phyloP scores from a whole-genome alignment of 2,888 invertebrate species.

The Craniophora ligustri region DNA sequence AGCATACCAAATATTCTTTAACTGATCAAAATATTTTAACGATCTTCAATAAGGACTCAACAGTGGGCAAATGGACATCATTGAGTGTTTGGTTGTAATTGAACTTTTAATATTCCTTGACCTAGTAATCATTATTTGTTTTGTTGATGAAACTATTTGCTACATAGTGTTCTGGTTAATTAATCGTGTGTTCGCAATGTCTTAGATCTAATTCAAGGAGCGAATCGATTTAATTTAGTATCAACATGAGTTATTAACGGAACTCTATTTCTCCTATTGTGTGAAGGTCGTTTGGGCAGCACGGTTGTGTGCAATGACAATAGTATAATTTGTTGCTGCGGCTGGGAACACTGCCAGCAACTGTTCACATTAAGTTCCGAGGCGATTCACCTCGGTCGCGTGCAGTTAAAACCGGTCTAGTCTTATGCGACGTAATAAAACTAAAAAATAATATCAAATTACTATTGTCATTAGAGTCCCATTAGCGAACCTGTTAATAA shows the following conservation, averaged over 20 bases:
- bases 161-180: slow-evolving; percentile 48
- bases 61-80: not conserved
- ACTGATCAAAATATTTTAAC: too few relatives aligned
- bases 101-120: slow-evolving; percentile 57
- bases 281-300: slow-evolving; percentile 60
- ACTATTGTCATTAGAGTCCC: slow-evolving; percentile 37
- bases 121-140: slow-evolving; percentile 55
- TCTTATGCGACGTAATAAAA: slow-evolving; percentile 32
- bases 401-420: slow-evolving; percentile 53
- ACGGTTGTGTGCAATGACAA: slow-evolving; percentile 60
- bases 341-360: slow-evolving; percentile 72
- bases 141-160: slow-evolving; percentile 46
- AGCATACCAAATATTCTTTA: not conserved
- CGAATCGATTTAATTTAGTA: slow-evolving; percentile 54
- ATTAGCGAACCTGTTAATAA: slow-evolving; percentile 30
- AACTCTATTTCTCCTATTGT: slow-evolving; percentile 55
- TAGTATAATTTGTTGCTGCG: slow-evolving; percentile 61
- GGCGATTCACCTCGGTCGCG: slow-evolving; percentile 61
- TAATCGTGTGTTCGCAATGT: slow-evolving; percentile 43
- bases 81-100: slow-evolving; percentile 48
- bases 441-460: slow-evolving; percentile 36
- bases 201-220: slow-evolving; percentile 49
- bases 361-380: slow-evolving; percentile 63
- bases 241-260: slow-evolving; percentile 53
- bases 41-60: slow-evolving; percentile 1